Base-by-base conservation (phyloP, 2,888 invertebrate species). In the Drosophila formosana region DNA sequence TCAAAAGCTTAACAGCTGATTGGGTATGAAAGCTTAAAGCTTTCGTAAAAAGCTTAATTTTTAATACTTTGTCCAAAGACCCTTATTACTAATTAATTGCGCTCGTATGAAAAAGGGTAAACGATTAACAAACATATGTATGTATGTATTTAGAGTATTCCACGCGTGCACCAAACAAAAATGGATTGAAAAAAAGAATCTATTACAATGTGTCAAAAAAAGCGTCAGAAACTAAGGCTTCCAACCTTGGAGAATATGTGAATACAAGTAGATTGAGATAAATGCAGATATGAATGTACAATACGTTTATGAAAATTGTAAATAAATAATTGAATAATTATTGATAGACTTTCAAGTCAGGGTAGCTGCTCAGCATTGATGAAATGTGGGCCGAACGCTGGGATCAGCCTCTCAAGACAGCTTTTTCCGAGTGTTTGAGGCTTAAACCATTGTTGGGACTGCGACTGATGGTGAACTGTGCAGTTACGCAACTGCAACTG, bases 321-420 rank as follows among this genome's bases (percentile, higher is more conserved):
- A 56, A 65, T 69, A 18, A 52, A 65, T 69, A 18, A 53, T 67
- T 66, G 72, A 66, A 61, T 70, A 75, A 82, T 37, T 37, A 4
- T 78, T 65, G 72, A 58, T 72, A 70, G 68, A 52, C 56, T 62
- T 57, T 56, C 45, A 39, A 55, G 49, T 26, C 30, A 71, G 46
- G 45, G 63, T 32, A 43, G 34, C 47, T 71, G 74, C 69, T 56
- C 77, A 78, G 82, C 82, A 78, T 80, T 82, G 80, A 85, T 69
- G 79, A 77, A 86, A 82, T 82, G 81, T 79, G 72, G 74, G 37
- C 66, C 70, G 83, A 77, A 69, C 72, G 65, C 37, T 67, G 52
- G 13, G 13, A 11, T 37, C 5, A 9, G 9, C 34, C n/a, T 39
- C 39, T 39, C 13, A 34, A 34, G 34, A 34, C 34, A 39, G 39